Evolutionary conservation across 2,888 invertebrate species (phyloP).

Genomic region (Chydorus sphaericus): DNA sequence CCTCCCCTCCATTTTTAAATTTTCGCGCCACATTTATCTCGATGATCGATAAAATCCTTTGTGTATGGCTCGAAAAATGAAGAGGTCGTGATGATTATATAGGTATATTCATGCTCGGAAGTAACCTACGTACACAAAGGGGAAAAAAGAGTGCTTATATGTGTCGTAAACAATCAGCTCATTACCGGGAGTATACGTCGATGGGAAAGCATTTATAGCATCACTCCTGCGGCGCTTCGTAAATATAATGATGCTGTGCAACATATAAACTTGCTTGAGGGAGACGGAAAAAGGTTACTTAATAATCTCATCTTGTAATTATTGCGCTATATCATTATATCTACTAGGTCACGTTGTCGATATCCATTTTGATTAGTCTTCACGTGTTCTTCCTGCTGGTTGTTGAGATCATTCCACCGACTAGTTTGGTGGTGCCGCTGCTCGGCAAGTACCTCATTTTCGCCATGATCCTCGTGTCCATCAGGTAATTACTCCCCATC

Average conservation of each 20-base stretch:
- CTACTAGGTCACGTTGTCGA: constrained; percentile 75
- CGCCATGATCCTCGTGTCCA: constrained; percentile 89
- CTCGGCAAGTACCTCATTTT: constrained; percentile 89
- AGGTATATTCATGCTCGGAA: too few species aligned
- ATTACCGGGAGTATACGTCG: too few species aligned
- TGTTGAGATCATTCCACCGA: constrained; percentile 77
- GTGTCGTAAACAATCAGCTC: too few species aligned
- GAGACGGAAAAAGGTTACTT: background rate
- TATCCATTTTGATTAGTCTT: constrained; percentile 83
- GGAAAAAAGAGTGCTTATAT: too few species aligned
- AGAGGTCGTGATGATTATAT: too few species aligned
- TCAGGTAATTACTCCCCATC: too few species aligned
- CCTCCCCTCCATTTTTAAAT: too few species aligned
- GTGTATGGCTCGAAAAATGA: too few species aligned
- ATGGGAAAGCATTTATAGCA: too few species aligned
- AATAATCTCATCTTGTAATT: background rate
- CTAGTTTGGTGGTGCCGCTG: constrained; percentile 80
- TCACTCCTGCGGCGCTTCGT: background rate
- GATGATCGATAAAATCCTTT: too few species aligned
- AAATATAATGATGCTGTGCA: background rate
- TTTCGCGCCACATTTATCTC: too few species aligned
- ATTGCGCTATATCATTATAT: background rate
- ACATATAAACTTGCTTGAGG: background rate
- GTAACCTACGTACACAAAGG: too few species aligned
- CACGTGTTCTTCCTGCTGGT: constrained; percentile 91